Evolutionary conservation across 2,797 vertebrate genomes (phyloP).

Genomic region (Thamnophis elegans): DNA sequence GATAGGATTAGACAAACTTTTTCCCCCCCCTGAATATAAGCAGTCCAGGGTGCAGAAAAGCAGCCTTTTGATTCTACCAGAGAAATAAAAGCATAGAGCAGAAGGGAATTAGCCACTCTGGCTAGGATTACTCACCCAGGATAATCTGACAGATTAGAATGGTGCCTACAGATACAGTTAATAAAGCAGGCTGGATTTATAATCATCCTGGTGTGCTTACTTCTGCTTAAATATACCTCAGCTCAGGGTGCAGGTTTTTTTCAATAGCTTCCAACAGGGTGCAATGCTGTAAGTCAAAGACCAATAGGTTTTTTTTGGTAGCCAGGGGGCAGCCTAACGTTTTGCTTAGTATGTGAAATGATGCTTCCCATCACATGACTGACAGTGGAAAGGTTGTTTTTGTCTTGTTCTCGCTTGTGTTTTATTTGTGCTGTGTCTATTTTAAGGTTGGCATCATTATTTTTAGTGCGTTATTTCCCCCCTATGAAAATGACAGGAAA

Average conservation of each 20-base stretch:
- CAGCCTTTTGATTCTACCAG: accelerated
- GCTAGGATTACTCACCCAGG: not conserved
- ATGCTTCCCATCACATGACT: not conserved
- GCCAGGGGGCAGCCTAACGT: not conserved
- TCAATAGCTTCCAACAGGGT: not conserved
- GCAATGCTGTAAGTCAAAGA: not conserved
- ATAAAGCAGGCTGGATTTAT: not conserved
- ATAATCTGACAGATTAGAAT: not conserved
- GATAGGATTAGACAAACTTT: not conserved
- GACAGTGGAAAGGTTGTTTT: not conserved
- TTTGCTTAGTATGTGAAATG: not conserved
- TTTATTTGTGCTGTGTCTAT: not conserved
- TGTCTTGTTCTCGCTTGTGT: not conserved
- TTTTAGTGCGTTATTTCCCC: not conserved
- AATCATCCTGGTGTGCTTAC: not conserved
- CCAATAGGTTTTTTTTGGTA: not conserved
- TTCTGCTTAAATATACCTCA: not conserved
- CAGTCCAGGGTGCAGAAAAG: not conserved
- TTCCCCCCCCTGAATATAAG: not conserved
- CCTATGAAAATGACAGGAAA: not conserved
- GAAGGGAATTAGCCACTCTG: not conserved
- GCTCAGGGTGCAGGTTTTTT: not conserved
- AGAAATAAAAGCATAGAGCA: not conserved
- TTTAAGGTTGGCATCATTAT: not conserved
- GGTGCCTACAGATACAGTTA: accelerated